Evolutionary conservation across 2,797 vertebrate genomes (phyloP).

Genomic region (Centroberyx gerrardi): DNA sequence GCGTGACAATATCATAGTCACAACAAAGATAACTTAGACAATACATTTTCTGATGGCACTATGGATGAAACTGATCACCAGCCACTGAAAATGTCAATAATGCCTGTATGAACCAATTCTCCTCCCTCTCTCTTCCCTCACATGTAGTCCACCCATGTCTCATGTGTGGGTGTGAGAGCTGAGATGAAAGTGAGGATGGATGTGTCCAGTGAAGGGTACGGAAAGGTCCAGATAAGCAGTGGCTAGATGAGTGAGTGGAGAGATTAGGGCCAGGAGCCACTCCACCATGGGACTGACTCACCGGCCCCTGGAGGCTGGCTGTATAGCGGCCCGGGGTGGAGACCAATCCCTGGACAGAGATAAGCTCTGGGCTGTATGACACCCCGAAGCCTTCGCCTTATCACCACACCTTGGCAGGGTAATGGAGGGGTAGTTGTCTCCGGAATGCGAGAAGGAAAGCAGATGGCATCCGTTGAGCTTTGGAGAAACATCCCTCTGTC

Average conservation of each 20-base stretch:
- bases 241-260: constrained; percentile 38
- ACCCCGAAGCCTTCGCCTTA: constrained; percentile 43
- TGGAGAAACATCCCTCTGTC: constrained; percentile 6
- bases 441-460: constrained; percentile 5
- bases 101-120: background rate
- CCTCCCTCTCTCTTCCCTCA: constrained; percentile 38
- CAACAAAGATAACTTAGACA: too few relatives aligned
- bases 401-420: constrained; percentile 27
- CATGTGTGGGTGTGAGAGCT: constrained; percentile 16
- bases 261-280: constrained; percentile 51
- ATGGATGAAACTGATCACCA: too few relatives aligned
- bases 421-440: constrained; percentile 31
- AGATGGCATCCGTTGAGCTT: constrained; percentile 14
- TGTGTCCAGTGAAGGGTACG: constrained; percentile 15
- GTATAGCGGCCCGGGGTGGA: constrained; percentile 6
- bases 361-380: constrained; percentile 37
- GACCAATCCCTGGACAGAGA: constrained; percentile 30
- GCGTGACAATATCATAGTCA: too few relatives aligned
- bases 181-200: constrained; percentile 23
- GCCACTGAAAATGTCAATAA: background rate
- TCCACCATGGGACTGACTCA: background rate
- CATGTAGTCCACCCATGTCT: constrained; percentile 8
- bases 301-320: constrained; percentile 11
- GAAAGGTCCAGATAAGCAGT: constrained; percentile 38
- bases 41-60: too few relatives aligned